Conservation (phyloP, 2,113 vertebrate species). For the Anser cygnoides region DNA sequence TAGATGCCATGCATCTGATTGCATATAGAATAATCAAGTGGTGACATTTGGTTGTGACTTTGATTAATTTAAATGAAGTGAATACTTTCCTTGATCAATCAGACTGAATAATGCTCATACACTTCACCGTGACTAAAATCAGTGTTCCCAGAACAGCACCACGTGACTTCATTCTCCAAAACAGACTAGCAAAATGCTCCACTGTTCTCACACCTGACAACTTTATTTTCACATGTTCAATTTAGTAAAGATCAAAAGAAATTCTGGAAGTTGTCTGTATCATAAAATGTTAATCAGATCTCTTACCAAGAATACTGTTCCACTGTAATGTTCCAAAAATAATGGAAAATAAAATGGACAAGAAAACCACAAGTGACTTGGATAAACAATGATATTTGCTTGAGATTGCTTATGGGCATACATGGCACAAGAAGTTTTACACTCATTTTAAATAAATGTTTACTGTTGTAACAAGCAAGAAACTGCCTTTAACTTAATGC, state of each 20-base stretch:
- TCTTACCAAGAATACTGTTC: slow-evolving; percentile 17
- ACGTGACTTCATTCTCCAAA: slow-evolving; percentile 43
- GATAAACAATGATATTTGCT: neutral
- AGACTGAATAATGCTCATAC: slow-evolving; percentile 57
- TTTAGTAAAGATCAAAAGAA: slow-evolving; percentile 64
- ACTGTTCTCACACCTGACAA: slow-evolving; percentile 21
- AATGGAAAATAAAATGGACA: slow-evolving; percentile 35
- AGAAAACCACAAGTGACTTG: neutral
- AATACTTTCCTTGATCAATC: slow-evolving; percentile 64
- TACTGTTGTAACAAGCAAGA: neutral
- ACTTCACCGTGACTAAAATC: slow-evolving; percentile 46
- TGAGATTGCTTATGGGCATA: neutral
- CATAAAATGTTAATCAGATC: slow-evolving; percentile 56
- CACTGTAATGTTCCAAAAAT: neutral
- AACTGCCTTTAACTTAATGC: neutral
- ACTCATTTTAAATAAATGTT: slow-evolving; percentile 44
- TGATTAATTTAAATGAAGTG: slow-evolving; percentile 48
- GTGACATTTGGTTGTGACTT: slow-evolving; percentile 23
- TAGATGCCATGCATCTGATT: neutral
- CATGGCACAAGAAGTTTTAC: slow-evolving; percentile 11
- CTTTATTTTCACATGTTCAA: slow-evolving; percentile 58
- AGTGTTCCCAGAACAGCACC: neutral
- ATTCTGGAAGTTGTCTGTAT: slow-evolving; percentile 57
- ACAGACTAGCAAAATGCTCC: slow-evolving; percentile 18
- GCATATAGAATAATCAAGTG: neutral